These are phyloP conservation scores for Campaea margaritaria DNA, from an alignment of 2,888 invertebrate species.

Conservation along the genomic window DNA sequence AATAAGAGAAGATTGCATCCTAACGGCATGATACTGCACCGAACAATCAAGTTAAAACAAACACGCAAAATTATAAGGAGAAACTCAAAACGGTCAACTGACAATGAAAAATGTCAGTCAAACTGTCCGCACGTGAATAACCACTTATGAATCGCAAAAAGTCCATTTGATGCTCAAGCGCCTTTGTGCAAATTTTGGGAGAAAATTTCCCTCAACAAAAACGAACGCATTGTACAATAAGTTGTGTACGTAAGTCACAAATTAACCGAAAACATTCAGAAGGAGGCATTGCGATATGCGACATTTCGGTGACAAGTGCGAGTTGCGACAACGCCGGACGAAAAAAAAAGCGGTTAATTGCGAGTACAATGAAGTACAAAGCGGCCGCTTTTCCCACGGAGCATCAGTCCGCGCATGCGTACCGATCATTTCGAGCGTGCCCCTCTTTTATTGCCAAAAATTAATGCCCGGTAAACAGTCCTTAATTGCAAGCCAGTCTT, in stretches of 20 bases:
- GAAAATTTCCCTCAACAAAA: conserved; percentile 42
- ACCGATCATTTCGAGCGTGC: conserved; percentile 80
- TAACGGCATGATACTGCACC: conserved; percentile 36
- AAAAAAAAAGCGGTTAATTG: conserved; percentile 80
- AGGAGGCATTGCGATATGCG: conserved; percentile 73
- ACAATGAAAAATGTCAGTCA: conserved; percentile 73
- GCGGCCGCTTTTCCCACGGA: conserved; percentile 82
- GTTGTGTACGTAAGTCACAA: conserved; percentile 67
- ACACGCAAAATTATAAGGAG: conserved; percentile 48
- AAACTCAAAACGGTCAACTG: conserved; percentile 59
- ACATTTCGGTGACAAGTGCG: conserved; percentile 79
- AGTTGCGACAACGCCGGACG: conserved; percentile 61
- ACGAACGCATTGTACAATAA: conserved; percentile 54
- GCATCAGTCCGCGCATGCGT: conserved; percentile 71
- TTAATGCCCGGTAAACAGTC: conserved; percentile 83
- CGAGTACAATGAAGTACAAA: conserved; percentile 81
- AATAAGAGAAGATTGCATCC: conserved; percentile 26
- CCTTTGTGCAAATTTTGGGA: conserved; percentile 46
- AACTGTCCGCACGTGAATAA: conserved; percentile 71
- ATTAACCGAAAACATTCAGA: conserved; percentile 75
- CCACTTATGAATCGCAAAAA: conserved; percentile 67
- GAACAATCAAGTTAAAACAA: conserved; percentile 46
- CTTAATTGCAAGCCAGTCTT: conserved; percentile 79
- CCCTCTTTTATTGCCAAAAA: conserved; percentile 85
- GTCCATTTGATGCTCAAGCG: conserved; percentile 56